phyloP scores from a whole-genome alignment of 1,140 invertebrate species.

The Chymomyza costata region DNA sequence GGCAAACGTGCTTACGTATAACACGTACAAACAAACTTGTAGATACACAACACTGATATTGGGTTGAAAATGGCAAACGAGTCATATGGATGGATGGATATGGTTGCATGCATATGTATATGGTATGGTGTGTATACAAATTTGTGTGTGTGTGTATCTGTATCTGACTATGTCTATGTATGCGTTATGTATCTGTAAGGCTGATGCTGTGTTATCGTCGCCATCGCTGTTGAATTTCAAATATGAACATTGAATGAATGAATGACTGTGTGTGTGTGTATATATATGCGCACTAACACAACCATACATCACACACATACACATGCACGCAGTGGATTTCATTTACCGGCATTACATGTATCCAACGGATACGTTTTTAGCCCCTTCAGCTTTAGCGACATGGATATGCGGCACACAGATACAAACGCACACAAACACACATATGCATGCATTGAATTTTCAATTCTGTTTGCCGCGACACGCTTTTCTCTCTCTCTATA shows the following conservation, averaged over 20 bases:
- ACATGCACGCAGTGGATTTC: constrained; percentile 43
- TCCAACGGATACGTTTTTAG: constrained; percentile 71
- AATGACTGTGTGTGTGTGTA: constrained; percentile 39
- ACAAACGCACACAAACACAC: constrained; percentile 14
- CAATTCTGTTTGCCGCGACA: constrained; percentile 70
- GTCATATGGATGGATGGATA: constrained; percentile 25
- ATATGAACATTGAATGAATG: constrained; percentile 58
- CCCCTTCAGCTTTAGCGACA: constrained; percentile 48
- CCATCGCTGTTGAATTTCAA: constrained; percentile 66
- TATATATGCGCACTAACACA: constrained; percentile 4
- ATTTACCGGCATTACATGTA: constrained; percentile 73
- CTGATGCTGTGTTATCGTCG: constrained; percentile 55
- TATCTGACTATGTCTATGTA: constrained; percentile 10
- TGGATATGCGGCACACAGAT: constrained; percentile 51
- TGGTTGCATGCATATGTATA: too few relatives aligned
- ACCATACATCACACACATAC: constrained; percentile 12
- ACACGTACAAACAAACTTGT: constrained; percentile 44
- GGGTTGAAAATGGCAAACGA: too few relatives aligned
- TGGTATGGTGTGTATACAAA: too few relatives aligned
- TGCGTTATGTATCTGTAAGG: constrained; percentile 24
- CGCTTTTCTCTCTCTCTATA: constrained; percentile 37
- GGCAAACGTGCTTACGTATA: constrained; percentile 34
- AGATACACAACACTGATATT: constrained; percentile 31
- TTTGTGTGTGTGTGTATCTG: constrained; percentile 5
- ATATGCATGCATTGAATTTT: constrained; percentile 48